Evolutionary conservation across 2,888 invertebrate species (phyloP), one percentile per base, ranked within the genome.

Genomic region (Zhuqinia jingwanae): DNA sequence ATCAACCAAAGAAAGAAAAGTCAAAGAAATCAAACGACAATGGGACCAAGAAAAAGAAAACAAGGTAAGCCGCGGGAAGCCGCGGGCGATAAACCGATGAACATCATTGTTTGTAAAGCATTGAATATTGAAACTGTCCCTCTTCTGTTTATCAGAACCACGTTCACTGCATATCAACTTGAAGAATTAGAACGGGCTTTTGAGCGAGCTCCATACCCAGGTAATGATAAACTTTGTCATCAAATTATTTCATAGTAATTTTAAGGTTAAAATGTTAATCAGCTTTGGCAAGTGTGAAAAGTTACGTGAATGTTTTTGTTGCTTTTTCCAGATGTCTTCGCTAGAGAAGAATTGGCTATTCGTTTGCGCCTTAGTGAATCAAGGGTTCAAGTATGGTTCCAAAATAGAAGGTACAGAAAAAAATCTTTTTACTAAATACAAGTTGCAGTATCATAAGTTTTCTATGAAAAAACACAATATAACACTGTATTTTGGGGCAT

Each of bases 121-220:
- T 36, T 36, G 36, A 36, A 36, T 8, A 8, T 8, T 36, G 36
- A 36, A 36, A 36, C 3, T 36, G 36, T 36, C 5, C 8, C 8
- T 36, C 8, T 36, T 3, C 8, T 6, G 13, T 22, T 22, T 17
- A n/a, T 56, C 17, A 98, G 98, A 93, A 98, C 98, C 1, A 98
- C 98, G 6, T 98, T 98, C 92, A 98, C 98, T 5, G 97, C 98
- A 0, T 98, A 97, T 92, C 98, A 98, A 92, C 93, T 98, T 88
- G 98, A 98, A 92, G 97, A 98, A 92, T 92, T 98, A 91, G 98
- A 98, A 92, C 94, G 97, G 65, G 98, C 98, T 0, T 98, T 98
- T 92, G 97, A 98, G 92, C 94, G 98, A 47, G 98, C 98, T 0
- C 98, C 98, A 0, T 98, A 98, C 92, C 98, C 98, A 0, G 87